Conservation (phyloP, 2,113 vertebrate species). For the Zosterops japonicus region DNA sequence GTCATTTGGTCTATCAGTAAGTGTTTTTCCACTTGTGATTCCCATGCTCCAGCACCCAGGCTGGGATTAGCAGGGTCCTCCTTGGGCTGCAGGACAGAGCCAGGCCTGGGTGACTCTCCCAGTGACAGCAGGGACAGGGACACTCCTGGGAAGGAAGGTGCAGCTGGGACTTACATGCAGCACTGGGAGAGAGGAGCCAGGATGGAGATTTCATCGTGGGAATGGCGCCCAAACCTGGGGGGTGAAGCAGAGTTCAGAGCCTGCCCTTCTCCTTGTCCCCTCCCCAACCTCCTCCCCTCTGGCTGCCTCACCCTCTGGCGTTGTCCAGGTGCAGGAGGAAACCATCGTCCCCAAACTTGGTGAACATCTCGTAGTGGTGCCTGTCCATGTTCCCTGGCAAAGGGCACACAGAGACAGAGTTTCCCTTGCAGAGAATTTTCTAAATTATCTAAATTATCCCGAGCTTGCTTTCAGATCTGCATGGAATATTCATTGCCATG, state of each 20-base stretch:
- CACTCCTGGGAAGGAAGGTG: neutral
- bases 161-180: conserved; percentile 84
- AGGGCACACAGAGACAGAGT: neutral
- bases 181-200: conserved; percentile 91
- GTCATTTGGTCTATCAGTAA: neutral
- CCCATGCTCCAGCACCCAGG: neutral
- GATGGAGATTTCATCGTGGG: conserved; percentile 90
- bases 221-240: conserved; percentile 89
- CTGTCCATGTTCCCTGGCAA: conserved; percentile 94
- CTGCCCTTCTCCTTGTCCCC: neutral
- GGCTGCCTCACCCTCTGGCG: conserved; percentile 85
- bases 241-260: neutral
- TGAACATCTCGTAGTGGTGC: conserved; percentile 97
- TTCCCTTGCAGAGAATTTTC: neutral
- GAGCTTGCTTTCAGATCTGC: neutral
- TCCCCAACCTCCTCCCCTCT: accelerated
- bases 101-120: neutral
- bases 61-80: neutral
- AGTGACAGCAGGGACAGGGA: accelerated
- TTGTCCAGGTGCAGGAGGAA: conserved; percentile 96
- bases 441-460: neutral
- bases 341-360: conserved; percentile 92
- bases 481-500: accelerated
- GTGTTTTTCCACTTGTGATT: neutral
- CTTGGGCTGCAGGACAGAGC: neutral